Conservation (phyloP, 64 coral and sea anemone genomes). For the Acropora yongei region DNA sequence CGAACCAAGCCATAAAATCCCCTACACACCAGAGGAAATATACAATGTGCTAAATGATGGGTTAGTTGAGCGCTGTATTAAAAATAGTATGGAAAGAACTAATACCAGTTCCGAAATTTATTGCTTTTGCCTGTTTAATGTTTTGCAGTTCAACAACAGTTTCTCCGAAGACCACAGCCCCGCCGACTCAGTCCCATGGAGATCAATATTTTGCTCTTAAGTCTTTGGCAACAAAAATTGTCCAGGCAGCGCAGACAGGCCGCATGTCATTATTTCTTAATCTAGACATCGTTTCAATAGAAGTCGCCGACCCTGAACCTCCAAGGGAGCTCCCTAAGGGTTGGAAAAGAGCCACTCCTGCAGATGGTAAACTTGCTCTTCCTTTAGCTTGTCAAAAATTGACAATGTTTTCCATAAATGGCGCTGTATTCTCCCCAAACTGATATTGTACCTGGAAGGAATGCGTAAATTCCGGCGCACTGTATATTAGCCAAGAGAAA, state of each 20-base stretch:
- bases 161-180: conserved; percentile 2
- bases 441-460: too few relatives aligned
- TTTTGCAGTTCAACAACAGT: conserved; percentile 1
- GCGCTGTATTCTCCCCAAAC: too few relatives aligned
- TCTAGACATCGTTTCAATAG: conserved; percentile 68
- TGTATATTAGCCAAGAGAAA: too few relatives aligned
- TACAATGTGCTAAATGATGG: neutral
- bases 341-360: conserved; percentile 64
- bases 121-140: neutral
- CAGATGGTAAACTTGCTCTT: conserved; percentile 28
- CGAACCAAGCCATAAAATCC: conserved; percentile 43
- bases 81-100: neutral
- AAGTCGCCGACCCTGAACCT: conserved; percentile 68
- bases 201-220: conserved; percentile 31
- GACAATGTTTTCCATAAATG: too few relatives aligned
- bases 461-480: too few relatives aligned
- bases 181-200: neutral
- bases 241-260: conserved; percentile 64
- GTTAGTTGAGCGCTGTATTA: neutral
- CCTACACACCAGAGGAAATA: conserved; percentile 47
- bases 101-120: neutral
- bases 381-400: neutral
- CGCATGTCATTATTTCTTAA: conserved; percentile 50
- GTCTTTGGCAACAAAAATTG: conserved; percentile 43
- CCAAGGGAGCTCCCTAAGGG: conserved; percentile 57